phyloP scores from a whole-genome alignment of 2,888 invertebrate species.

The Drosophila mercatorum region DNA sequence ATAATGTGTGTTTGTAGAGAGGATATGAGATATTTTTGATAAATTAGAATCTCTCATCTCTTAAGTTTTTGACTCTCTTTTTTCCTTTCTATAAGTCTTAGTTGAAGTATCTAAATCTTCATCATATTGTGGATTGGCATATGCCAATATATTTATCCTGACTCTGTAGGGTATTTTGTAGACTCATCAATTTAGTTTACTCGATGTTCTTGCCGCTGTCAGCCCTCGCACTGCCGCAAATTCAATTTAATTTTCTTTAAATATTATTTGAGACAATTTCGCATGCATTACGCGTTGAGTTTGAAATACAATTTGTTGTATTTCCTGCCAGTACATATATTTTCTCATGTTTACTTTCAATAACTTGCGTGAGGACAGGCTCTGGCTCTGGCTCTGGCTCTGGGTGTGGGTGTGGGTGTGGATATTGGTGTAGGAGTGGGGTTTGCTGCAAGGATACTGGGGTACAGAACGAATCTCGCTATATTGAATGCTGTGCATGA shows the following conservation, averaged over 20 bases:
- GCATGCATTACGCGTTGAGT: constrained; percentile 68
- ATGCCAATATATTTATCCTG: not conserved
- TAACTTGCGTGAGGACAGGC: constrained; percentile 58
- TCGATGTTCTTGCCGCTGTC: constrained; percentile 10
- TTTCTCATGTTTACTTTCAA: constrained; percentile 81
- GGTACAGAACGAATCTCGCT: constrained; percentile 2
- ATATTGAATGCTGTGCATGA: constrained; percentile 67
- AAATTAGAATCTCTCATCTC: no score
- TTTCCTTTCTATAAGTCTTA: no score
- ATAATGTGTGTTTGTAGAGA: no score
- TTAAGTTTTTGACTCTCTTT: no score
- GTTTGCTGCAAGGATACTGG: not conserved
- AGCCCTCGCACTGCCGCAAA: constrained; percentile 56
- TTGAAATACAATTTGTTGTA: constrained; percentile 65
- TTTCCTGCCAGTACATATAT: constrained; percentile 63
- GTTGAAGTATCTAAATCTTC: not conserved
- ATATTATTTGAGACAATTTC: constrained; percentile 81
- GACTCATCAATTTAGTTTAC: not conserved
- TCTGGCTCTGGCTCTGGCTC: not conserved
- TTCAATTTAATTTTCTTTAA: constrained; percentile 81
- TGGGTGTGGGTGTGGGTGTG: not conserved
- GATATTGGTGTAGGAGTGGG: not conserved
- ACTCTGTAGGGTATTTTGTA: constrained; percentile 9
- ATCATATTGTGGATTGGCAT: not conserved
- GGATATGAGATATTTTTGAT: no score